Conservation (phyloP, 92 coral and sea anemone genomes). For the Bergia sp. region DNA sequence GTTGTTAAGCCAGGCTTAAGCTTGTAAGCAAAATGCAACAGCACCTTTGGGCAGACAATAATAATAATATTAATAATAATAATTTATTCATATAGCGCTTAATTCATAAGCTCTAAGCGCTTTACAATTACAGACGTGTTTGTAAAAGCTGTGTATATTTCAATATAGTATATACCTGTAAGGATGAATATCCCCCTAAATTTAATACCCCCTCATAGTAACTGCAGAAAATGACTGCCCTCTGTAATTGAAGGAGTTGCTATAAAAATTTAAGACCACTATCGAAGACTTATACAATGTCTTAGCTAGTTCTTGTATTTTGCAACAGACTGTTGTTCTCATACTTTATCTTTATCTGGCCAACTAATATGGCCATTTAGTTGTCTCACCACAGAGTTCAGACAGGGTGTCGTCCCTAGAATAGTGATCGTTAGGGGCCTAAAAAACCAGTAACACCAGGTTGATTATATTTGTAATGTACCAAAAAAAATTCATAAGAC, state of each 20-base stretch:
- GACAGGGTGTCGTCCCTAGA: constrained; percentile 35
- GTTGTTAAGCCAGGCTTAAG: too few species aligned
- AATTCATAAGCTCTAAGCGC: neutral
- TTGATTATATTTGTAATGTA: constrained; percentile 20
- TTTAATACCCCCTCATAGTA: constrained; percentile 17
- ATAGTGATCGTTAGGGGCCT: constrained; percentile 29
- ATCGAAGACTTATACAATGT: constrained; percentile 16
- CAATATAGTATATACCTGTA: constrained; percentile 15
- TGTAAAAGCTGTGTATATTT: too few species aligned
- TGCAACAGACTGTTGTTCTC: constrained; percentile 19
- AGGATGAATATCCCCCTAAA: constrained; percentile 18
- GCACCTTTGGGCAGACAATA: too few species aligned
- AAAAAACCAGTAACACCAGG: constrained; percentile 29
- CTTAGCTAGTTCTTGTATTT: constrained; percentile 16
- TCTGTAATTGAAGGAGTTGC: constrained; percentile 18
- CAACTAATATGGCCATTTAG: too few species aligned
- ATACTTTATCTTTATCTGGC: constrained; percentile 14
- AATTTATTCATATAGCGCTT: constrained; percentile 9
- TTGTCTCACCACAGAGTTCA: too few species aligned
- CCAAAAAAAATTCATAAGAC: constrained; percentile 1
- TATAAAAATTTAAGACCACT: constrained; percentile 14
- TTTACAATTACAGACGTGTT: too few species aligned
- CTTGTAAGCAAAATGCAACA: too few species aligned
- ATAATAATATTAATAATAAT: too few species aligned
- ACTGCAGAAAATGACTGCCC: constrained; percentile 19